A percentile compares a stretch with the other conserved stretches of the same genome.
Evolutionary conservation across 2,888 invertebrate species (phyloP).

Genomic region (Acleris holmiana): DNA sequence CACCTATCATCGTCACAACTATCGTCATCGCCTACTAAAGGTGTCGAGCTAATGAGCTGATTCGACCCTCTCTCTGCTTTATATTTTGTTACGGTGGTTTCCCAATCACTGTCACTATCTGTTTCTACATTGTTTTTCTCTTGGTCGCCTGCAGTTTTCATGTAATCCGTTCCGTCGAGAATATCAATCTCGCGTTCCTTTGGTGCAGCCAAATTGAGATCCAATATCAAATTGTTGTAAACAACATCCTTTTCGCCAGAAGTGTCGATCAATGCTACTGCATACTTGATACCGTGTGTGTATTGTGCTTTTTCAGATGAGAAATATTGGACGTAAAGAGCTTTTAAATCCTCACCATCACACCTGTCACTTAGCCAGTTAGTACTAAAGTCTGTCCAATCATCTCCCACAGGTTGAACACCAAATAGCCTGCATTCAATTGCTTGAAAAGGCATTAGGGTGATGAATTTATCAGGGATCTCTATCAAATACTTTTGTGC

Average conservation of each 20-base stretch:
- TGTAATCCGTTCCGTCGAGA: constrained; percentile 51
- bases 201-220: constrained; percentile 73
- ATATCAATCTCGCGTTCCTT: constrained; percentile 56
- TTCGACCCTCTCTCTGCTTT: constrained; percentile 38
- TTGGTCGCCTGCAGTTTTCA: constrained; percentile 37
- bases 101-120: constrained; percentile 39
- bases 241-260: constrained; percentile 63
- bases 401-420: constrained; percentile 68
- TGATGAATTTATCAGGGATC: constrained; percentile 78
- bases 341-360: constrained; percentile 66
- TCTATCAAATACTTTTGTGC: constrained; percentile 65
- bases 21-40: constrained; percentile 58
- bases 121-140: constrained; percentile 24
- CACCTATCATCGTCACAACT: constrained; percentile 51
- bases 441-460: constrained; percentile 85
- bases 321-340: constrained; percentile 70
- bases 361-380: constrained; percentile 80
- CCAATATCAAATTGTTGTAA: constrained; percentile 78
- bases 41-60: constrained; percentile 58
- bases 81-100: neutral
- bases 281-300: constrained; percentile 77
- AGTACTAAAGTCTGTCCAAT: constrained; percentile 81
- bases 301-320: constrained; percentile 62
- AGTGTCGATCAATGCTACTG: constrained; percentile 77
- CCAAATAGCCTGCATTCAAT: constrained; percentile 86